phyloP scores from a whole-genome alignment of 2,888 invertebrate species.

The Cephus nigrinus region DNA sequence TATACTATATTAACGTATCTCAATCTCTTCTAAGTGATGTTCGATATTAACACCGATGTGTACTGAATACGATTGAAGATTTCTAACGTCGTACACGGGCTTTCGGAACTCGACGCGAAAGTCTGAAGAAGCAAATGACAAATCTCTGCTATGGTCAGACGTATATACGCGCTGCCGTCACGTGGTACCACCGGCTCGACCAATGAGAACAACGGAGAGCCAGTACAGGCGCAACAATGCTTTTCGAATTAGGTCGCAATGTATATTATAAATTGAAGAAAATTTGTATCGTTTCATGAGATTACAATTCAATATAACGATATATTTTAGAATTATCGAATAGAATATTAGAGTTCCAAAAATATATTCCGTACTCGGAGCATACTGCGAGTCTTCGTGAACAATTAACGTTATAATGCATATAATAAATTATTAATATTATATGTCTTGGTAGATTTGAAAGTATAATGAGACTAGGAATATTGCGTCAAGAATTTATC shows the following conservation, averaged over 20 bases:
- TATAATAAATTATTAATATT: not conserved
- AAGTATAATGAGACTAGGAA: not conserved
- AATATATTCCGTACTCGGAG: not conserved
- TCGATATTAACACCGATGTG: not conserved
- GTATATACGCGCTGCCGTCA: slow-evolving; percentile 40
- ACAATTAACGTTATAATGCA: not conserved
- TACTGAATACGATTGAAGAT: not conserved
- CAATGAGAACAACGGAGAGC: slow-evolving; percentile 5
- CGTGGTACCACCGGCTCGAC: slow-evolving; percentile 22
- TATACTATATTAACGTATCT: not conserved
- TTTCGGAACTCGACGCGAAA: slow-evolving; percentile 31
- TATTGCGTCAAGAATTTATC: not conserved
- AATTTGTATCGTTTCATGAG: not conserved
- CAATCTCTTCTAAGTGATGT: not conserved
- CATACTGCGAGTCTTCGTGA: not conserved
- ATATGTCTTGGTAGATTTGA: not conserved
- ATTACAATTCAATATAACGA: not conserved
- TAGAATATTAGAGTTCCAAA: not conserved
- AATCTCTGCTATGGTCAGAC: slow-evolving; percentile 31
- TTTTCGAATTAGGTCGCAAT: not conserved
- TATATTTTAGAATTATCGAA: not conserved
- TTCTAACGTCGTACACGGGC: not conserved
- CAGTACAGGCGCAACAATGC: not conserved
- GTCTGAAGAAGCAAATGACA: slow-evolving; percentile 44
- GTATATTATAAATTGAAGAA: not conserved